A percentile compares a stretch with the other conserved stretches of the same genome.
Evolutionary conservation across 53 echinoderm and acorn worm species (phyloP).

Genomic region (Echinarachnius parma): DNA sequence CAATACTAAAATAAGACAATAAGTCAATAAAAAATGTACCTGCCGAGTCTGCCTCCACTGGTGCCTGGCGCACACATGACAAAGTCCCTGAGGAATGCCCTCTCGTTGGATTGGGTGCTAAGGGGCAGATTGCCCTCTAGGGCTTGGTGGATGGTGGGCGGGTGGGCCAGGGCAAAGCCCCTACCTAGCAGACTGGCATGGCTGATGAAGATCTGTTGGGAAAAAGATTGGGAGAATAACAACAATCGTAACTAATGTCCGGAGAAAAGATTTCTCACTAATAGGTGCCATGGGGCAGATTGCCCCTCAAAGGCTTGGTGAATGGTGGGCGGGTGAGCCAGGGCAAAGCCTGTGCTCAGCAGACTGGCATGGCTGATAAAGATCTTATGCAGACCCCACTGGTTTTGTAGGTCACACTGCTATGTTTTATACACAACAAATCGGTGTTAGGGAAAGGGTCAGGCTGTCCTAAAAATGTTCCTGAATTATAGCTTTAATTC

Average conservation of each 20-base stretch:
- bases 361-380: conserved; percentile 77
- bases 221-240: neutral
- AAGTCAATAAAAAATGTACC: conserved; percentile 64
- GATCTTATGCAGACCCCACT: conserved; percentile 65
- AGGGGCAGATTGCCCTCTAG: conserved; percentile 72
- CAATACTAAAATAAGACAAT: no score
- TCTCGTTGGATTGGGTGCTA: conserved; percentile 72
- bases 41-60: conserved; percentile 74
- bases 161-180: conserved; percentile 80
- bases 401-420: no score
- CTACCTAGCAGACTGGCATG: conserved; percentile 78
- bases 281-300: conserved; percentile 65
- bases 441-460: no score
- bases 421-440: no score
- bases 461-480: no score
- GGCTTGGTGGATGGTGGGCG: conserved; percentile 87
- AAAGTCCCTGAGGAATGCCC: conserved; percentile 72
- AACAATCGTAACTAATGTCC: no score
- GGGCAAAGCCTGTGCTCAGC: conserved; percentile 80
- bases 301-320: conserved; percentile 88
- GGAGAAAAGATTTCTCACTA: conserved; percentile 75
- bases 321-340: conserved; percentile 75
- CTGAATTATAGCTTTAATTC: no score
- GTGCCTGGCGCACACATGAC: conserved; percentile 67
- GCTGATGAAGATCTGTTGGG: conserved; percentile 69